phyloP scores from a whole-genome alignment of 2,113 vertebrate genomes.

The Sciurus niger region DNA sequence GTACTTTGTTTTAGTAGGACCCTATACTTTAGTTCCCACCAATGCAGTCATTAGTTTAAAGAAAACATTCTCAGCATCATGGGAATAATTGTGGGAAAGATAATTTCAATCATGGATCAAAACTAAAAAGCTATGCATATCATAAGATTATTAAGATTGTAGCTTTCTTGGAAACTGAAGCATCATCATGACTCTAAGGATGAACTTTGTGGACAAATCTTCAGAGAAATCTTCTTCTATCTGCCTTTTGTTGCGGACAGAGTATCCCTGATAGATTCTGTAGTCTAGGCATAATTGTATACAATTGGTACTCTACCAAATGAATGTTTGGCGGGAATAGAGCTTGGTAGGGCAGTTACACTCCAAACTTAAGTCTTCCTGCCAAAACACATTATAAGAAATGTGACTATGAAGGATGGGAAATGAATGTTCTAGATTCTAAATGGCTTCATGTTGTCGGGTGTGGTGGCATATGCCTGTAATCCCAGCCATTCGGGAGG shows the following conservation, averaged over 20 bases:
- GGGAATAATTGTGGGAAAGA: neutral
- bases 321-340: neutral
- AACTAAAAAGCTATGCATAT: neutral
- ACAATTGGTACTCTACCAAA: neutral
- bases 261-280: neutral
- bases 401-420: neutral
- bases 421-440: neutral
- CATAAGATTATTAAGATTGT: neutral
- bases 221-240: neutral
- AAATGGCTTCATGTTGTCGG: neutral
- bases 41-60: neutral
- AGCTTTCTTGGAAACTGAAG: neutral
- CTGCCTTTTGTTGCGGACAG: neutral
- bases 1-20: neutral
- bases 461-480: no score
- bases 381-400: neutral
- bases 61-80: neutral
- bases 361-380: neutral
- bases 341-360: neutral
- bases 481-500: no score
- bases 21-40: neutral
- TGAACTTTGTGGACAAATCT: neutral
- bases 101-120: neutral
- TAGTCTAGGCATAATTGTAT: neutral
- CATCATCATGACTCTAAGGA: neutral